phyloP scores from a whole-genome alignment of 92 coral and sea anemone genomes.

The Paramuricea clavata region DNA sequence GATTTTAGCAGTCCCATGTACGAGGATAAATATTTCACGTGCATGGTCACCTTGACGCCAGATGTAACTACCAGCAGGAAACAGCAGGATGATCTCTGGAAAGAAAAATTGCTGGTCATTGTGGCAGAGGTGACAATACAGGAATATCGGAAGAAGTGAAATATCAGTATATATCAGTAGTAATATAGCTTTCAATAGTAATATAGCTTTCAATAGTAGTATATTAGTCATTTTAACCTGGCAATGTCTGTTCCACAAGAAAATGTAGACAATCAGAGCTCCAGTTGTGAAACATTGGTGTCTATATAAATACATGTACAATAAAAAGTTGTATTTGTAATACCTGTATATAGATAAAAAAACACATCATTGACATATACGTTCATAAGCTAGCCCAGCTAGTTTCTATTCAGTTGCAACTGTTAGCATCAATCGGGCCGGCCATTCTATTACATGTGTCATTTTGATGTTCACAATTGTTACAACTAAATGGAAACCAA shows the following conservation, averaged over 20 bases:
- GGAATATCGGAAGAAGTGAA: not conserved
- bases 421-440: too few species aligned
- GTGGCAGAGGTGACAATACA: not conserved
- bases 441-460: too few species aligned
- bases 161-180: too few species aligned
- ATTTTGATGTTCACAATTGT: too few species aligned
- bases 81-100: constrained; percentile 25
- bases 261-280: constrained; percentile 49
- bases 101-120: not conserved
- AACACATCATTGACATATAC: too few species aligned
- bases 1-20: constrained; percentile 40
- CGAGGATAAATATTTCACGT: constrained; percentile 33
- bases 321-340: too few species aligned
- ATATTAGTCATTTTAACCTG: constrained; percentile 39
- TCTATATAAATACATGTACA: not conserved
- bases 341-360: too few species aligned
- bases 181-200: too few species aligned
- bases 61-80: constrained; percentile 45
- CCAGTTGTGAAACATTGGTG: constrained; percentile 47
- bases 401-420: too few species aligned
- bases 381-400: too few species aligned
- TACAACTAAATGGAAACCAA: too few species aligned
- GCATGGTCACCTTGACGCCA: constrained; percentile 47
- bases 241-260: constrained; percentile 40
- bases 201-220: too few species aligned